Conservation (phyloP, 2,888 invertebrate species). For the Tupiocoris notatus region DNA sequence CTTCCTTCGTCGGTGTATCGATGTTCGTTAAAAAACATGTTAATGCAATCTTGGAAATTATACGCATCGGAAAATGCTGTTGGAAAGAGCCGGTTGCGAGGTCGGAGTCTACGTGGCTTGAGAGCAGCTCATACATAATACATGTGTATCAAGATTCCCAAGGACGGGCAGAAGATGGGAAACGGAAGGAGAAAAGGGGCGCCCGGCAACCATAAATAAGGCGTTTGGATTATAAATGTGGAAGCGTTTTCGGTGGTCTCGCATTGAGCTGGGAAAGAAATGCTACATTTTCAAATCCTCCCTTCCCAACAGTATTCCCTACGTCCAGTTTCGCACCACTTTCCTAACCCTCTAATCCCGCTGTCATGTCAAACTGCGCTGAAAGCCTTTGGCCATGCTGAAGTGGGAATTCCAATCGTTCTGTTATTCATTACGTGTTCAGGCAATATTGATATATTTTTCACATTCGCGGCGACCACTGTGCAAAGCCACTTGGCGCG, state of each 20-base stretch:
- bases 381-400: too few relatives aligned
- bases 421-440: too few relatives aligned
- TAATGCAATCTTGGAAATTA: background rate
- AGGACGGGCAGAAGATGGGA: background rate
- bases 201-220: conserved; percentile 33
- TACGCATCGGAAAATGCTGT: background rate
- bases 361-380: too few relatives aligned
- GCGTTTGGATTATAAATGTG: conserved; percentile 40
- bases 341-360: too few relatives aligned
- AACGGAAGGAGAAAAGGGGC: background rate
- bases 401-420: too few relatives aligned
- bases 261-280: background rate
- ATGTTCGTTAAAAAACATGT: too few relatives aligned
- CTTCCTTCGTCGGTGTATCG: too few relatives aligned
- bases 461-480: too few relatives aligned
- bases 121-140: background rate
- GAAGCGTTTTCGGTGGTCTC: background rate
- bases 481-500: too few relatives aligned
- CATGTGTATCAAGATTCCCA: background rate
- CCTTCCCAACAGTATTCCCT: too few relatives aligned
- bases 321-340: too few relatives aligned
- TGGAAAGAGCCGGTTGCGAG: background rate
- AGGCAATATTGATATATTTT: too few relatives aligned
- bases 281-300: background rate
- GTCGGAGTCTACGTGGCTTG: background rate